These are phyloP conservation scores for Apoda limacodes DNA, from an alignment of 2,888 invertebrate genomes.

Conservation along the genomic window DNA sequence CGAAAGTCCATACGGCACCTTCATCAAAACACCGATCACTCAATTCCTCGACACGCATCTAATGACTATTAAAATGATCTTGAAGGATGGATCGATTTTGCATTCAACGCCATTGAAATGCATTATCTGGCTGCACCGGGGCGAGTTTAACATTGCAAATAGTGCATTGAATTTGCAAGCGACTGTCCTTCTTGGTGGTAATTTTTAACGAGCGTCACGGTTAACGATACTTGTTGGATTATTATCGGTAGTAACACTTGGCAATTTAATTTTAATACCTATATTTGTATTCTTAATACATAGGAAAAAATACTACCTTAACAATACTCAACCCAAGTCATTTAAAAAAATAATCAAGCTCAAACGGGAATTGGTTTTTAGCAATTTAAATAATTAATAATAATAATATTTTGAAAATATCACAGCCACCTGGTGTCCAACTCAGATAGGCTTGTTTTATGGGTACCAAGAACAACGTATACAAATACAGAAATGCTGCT, in stretches of 20 bases:
- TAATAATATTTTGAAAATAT: too few species aligned
- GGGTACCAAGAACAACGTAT: too few species aligned
- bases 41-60: conserved; percentile 35
- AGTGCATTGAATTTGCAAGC: conserved; percentile 54
- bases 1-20: too few species aligned
- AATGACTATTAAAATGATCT: conserved; percentile 35
- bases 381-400: too few species aligned
- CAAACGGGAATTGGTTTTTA: too few species aligned
- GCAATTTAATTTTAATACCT: conserved; percentile 24
- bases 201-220: conserved; percentile 59
- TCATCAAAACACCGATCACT: conserved; percentile 38
- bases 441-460: too few species aligned
- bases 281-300: too few species aligned
- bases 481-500: too few species aligned
- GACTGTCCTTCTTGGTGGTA: conserved; percentile 45
- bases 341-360: too few species aligned
- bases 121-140: conserved; percentile 58
- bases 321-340: too few species aligned
- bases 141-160: conserved; percentile 64
- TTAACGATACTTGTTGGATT: conserved; percentile 54
- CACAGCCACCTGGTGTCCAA: too few species aligned
- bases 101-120: conserved; percentile 70
- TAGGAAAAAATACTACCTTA: too few species aligned
- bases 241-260: conserved; percentile 37
- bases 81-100: conserved; percentile 42